A percentile compares a stretch with the other conserved stretches of the same genome.
Evolutionary conservation across 2,113 vertebrate species (phyloP).

Genomic region (Nothocercus nigrocapillus): DNA sequence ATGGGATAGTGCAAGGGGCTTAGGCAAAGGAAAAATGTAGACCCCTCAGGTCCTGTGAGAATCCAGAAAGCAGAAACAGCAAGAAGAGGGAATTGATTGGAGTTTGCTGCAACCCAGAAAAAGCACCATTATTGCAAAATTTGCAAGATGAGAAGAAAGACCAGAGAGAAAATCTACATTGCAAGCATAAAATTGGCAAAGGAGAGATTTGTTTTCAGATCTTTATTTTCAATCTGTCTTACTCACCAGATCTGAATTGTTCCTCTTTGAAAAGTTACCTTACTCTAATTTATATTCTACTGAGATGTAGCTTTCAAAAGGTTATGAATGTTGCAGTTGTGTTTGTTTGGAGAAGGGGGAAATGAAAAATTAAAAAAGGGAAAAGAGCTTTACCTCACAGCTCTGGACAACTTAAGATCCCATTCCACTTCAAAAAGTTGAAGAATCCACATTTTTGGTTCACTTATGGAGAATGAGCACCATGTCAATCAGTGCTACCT

Average conservation of each 20-base stretch:
- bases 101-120: neutral
- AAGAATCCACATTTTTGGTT: neutral
- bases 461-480: neutral
- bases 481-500: neutral
- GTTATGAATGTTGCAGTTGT: neutral
- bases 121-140: neutral
- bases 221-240: neutral
- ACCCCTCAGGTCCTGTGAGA: neutral
- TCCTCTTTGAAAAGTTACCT: neutral
- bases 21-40: neutral
- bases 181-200: neutral
- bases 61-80: neutral
- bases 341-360: neutral
- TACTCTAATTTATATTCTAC: neutral
- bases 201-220: neutral
- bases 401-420: neutral
- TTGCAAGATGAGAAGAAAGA: neutral
- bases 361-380: no score
- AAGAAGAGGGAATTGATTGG: neutral
- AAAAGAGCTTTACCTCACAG: neutral
- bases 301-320: neutral
- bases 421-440: neutral
- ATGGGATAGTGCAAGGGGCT: neutral
- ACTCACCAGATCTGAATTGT: neutral
- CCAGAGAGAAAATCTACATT: neutral